A percentile compares a stretch with the other conserved stretches of the same genome.
phyloP scores from a whole-genome alignment of 2,797 vertebrate species.

The Cirrhinus molitorella region DNA sequence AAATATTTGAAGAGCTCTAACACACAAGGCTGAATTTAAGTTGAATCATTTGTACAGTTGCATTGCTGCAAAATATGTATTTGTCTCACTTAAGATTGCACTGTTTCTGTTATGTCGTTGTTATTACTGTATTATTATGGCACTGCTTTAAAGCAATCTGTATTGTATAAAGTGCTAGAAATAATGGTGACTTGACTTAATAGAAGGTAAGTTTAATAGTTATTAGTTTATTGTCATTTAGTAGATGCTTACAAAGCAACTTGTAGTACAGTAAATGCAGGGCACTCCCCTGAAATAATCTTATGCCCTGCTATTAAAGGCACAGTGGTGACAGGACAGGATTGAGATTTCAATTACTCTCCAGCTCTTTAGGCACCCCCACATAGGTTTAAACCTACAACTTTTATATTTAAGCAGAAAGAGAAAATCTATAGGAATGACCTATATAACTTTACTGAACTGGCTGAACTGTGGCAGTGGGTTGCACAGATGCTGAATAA shows the following conservation, averaged over 20 bases:
- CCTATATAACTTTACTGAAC: neutral
- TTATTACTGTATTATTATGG: neutral
- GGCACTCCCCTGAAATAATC: neutral
- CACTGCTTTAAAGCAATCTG: too few relatives aligned
- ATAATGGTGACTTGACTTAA: neutral
- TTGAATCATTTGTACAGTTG: neutral
- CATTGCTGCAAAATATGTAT: neutral
- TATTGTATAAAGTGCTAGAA: neutral
- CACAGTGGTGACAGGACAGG: neutral
- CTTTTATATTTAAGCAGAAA: conserved; percentile 9
- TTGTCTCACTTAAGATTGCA: neutral
- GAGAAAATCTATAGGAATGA: neutral
- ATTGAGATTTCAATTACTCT: conserved; percentile 13
- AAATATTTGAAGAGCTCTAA: neutral
- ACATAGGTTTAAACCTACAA: conserved; percentile 1
- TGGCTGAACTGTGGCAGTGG: neutral
- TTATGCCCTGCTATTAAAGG: neutral
- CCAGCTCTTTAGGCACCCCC: neutral
- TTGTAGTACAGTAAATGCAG: conserved; percentile 2
- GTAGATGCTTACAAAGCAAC: neutral
- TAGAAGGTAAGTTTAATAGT: neutral
- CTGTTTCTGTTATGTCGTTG: neutral
- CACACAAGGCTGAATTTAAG: neutral
- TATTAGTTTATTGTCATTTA: conserved; percentile 1
- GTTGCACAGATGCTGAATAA: neutral